Percentiles rank a stretch among this genome's conserved stretches.
Conservation (phyloP, 1,140 invertebrate genomes). For the Steinernema feltiae region DNA sequence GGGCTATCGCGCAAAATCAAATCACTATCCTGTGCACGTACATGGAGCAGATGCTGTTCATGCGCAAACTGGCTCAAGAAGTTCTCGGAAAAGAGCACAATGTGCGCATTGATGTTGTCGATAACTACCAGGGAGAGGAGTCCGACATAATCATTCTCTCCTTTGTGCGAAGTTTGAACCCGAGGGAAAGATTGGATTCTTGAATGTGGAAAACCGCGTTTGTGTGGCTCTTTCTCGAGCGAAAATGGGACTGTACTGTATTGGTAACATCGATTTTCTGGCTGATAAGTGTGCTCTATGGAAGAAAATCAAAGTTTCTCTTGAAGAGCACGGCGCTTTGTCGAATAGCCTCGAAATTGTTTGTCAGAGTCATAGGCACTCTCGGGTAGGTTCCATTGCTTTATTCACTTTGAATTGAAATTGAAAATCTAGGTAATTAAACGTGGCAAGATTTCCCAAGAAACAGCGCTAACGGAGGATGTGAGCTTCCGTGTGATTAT, state of each 20-base stretch:
- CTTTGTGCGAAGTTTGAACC: conserved; percentile 70
- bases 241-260: too few relatives aligned
- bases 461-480: too few relatives aligned
- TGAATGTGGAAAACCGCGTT: conserved; percentile 66
- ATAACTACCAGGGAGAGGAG: conserved; percentile 80
- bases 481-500: too few relatives aligned
- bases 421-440: too few relatives aligned
- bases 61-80: conserved; percentile 40
- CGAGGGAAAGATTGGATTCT: conserved; percentile 71
- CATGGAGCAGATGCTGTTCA: conserved; percentile 40
- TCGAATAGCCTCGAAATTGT: too few relatives aligned
- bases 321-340: conserved; percentile 44
- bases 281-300: conserved; percentile 60
- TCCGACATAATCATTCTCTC: conserved; percentile 76
- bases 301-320: conserved; percentile 58
- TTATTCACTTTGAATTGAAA: too few relatives aligned
- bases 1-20: conserved; percentile 52
- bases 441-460: too few relatives aligned
- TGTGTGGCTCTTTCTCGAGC: too few relatives aligned
- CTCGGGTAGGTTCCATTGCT: too few relatives aligned
- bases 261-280: too few relatives aligned
- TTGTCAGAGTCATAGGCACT: too few relatives aligned
- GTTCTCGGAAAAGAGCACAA: conserved; percentile 38
- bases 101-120: conserved; percentile 66
- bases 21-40: conserved; percentile 60